Conservation (phyloP, 1,140 invertebrate genomes). For the Gryllus bimaculatus region DNA sequence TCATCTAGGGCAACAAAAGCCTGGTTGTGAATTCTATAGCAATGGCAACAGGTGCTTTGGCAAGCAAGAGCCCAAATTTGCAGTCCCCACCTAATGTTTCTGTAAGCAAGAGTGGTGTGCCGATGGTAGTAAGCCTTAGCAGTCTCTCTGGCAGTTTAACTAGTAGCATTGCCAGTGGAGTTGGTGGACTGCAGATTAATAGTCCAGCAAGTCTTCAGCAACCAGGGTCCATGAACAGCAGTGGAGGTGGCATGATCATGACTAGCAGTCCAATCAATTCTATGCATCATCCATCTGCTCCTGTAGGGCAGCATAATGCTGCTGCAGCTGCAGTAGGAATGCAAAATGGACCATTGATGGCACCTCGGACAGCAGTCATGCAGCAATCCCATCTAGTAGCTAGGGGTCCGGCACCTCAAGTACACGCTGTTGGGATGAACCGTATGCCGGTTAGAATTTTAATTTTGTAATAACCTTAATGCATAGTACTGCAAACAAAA, state of each 20-base stretch:
- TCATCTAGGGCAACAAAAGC: constrained; percentile 56
- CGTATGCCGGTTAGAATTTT: constrained; percentile 21
- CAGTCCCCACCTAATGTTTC: constrained; percentile 71
- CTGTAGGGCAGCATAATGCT: constrained; percentile 33
- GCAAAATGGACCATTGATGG: constrained; percentile 63
- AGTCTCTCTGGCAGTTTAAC: constrained; percentile 40
- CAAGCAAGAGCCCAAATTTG: constrained; percentile 68
- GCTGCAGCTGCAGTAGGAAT: constrained; percentile 31
- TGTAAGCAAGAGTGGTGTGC: constrained; percentile 40
- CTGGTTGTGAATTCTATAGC: constrained; percentile 58
- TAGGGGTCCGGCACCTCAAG: constrained; percentile 28
- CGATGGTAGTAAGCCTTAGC: constrained; percentile 11
- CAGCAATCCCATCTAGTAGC: constrained; percentile 26
- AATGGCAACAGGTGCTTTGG: constrained; percentile 57
- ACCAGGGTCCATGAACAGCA: constrained; percentile 44
- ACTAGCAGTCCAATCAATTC: constrained; percentile 50
- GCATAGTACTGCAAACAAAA: too few species aligned
- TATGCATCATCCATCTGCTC: constrained; percentile 26
- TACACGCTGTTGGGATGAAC: constrained; percentile 25
- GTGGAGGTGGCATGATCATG: constrained; percentile 55
- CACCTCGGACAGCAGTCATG: constrained; percentile 36
- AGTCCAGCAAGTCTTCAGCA: neutral
- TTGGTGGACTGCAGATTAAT: constrained; percentile 14
- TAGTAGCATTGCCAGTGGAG: constrained; percentile 43
- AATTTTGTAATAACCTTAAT: too few species aligned